Evolutionary conservation across 2,888 invertebrate species (phyloP).

Genomic region (Latheticus oryzae): DNA sequence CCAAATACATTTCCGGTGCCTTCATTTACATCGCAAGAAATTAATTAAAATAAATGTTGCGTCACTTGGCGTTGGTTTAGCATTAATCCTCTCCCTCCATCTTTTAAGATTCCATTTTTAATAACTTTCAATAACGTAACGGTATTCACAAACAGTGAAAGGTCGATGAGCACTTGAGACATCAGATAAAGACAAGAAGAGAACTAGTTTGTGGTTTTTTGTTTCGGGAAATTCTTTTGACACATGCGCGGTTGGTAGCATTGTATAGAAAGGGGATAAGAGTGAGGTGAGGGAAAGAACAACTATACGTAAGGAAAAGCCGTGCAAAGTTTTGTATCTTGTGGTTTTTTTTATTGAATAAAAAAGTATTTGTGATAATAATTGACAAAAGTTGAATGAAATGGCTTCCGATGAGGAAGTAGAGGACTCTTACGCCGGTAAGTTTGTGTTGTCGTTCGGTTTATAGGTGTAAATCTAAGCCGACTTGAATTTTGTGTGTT

Average conservation of each 20-base stretch:
- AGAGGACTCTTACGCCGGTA: constrained; percentile 88
- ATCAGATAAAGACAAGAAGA: constrained; percentile 3
- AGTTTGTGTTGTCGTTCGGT: constrained; percentile 68
- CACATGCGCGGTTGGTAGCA: constrained; percentile 28
- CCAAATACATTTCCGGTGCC: too few relatives aligned
- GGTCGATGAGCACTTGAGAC: too few relatives aligned
- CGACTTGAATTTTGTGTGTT: constrained; percentile 59
- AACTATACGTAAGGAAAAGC: constrained; percentile 38
- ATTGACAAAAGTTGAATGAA: constrained; percentile 45
- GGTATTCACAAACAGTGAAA: too few relatives aligned
- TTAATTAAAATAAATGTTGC: too few relatives aligned
- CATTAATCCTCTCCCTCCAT: too few relatives aligned
- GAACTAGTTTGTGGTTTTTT: constrained; percentile 9
- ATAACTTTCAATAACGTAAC: too few relatives aligned
- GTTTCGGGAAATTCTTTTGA: constrained; percentile 15
- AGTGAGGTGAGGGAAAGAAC: constrained; percentile 33
- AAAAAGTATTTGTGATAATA: constrained; percentile 13
- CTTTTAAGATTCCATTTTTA: too few relatives aligned
- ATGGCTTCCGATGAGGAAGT: constrained; percentile 92
- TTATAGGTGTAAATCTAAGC: constrained; percentile 57
- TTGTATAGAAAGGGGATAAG: constrained; percentile 19
- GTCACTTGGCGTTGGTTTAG: too few relatives aligned
- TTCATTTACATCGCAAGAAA: too few relatives aligned
- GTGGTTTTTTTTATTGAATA: constrained; percentile 33
- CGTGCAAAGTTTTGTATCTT: constrained; percentile 37